Conservation (phyloP, 1,140 invertebrate genomes). For the Teleogryllus occipitalis region DNA sequence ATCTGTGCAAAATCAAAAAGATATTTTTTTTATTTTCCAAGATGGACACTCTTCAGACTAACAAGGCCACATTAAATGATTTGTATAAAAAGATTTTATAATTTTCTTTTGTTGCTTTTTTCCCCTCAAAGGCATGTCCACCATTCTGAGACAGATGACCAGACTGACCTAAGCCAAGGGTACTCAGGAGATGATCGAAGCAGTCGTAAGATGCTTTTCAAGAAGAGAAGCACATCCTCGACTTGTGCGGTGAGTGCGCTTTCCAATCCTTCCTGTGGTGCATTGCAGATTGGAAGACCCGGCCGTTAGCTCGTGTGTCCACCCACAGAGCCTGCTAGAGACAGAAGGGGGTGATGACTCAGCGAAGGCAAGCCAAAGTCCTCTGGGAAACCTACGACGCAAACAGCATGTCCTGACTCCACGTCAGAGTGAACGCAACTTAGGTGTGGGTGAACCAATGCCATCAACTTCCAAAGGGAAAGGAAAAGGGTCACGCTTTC, state of each 20-base stretch:
- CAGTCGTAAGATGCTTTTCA: constrained; percentile 70
- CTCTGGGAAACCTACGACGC: constrained; percentile 61
- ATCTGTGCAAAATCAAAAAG: no score
- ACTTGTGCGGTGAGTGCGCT: constrained; percentile 60
- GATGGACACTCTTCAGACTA: no score
- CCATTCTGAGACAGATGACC: constrained; percentile 55
- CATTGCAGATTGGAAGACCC: not conserved
- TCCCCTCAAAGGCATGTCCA: constrained; percentile 55
- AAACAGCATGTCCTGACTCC: constrained; percentile 65
- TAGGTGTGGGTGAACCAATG: constrained; percentile 40
- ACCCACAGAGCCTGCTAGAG: constrained; percentile 62
- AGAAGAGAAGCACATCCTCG: constrained; percentile 77
- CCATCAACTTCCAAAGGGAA: constrained; percentile 24
- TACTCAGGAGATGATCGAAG: constrained; percentile 60
- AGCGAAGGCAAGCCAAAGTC: constrained; percentile 62
- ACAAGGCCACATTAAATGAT: no score
- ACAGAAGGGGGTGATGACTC: constrained; percentile 49
- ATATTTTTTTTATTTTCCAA: no score
- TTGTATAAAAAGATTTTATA: no score
- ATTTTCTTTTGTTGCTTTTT: not conserved
- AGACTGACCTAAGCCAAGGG: constrained; percentile 40
- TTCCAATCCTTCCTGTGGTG: not conserved
- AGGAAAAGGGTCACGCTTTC: constrained; percentile 32
- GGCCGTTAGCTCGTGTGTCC: not conserved
- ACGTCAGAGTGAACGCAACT: constrained; percentile 64